These are phyloP conservation scores for Meganola albula DNA, from an alignment of 2,888 invertebrate genomes.

Conservation along the genomic window DNA sequence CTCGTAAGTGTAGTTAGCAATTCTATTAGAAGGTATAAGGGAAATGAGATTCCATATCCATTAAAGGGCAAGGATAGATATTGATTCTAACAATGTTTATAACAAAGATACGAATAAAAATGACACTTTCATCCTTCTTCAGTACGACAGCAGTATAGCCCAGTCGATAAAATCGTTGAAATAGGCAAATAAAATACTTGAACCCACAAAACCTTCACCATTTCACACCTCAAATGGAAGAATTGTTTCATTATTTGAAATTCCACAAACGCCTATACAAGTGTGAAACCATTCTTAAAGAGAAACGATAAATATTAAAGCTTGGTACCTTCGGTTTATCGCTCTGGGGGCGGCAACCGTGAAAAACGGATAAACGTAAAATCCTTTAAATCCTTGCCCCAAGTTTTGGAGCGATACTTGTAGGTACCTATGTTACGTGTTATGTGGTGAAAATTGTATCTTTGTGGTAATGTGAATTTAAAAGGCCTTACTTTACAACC, in stretches of 20 bases:
- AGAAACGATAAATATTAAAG: constrained; percentile 64
- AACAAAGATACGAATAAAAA: no score
- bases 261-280: constrained; percentile 7
- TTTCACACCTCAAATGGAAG: not conserved
- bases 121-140: no score
- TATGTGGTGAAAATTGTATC: not conserved
- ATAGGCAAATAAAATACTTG: no score
- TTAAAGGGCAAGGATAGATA: no score
- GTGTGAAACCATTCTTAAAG: constrained; percentile 36
- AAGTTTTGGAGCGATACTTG: constrained; percentile 44
- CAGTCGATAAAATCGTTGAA: no score
- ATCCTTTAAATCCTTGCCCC: constrained; percentile 53
- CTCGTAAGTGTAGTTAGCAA: no score
- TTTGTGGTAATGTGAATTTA: not conserved
- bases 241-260: not conserved
- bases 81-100: no score
- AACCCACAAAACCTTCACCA: no score
- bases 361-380: constrained; percentile 62
- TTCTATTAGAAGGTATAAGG: no score
- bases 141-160: no score
- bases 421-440: constrained; percentile 18
- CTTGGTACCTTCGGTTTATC: constrained; percentile 59
- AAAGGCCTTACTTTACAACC: no score
- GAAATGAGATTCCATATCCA: no score
- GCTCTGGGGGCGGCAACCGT: constrained; percentile 46